Evolutionary conservation across 2,113 vertebrate species (phyloP), one percentile per base, ranked within the genome.

Genomic region (Odobenus rosmarus): DNA sequence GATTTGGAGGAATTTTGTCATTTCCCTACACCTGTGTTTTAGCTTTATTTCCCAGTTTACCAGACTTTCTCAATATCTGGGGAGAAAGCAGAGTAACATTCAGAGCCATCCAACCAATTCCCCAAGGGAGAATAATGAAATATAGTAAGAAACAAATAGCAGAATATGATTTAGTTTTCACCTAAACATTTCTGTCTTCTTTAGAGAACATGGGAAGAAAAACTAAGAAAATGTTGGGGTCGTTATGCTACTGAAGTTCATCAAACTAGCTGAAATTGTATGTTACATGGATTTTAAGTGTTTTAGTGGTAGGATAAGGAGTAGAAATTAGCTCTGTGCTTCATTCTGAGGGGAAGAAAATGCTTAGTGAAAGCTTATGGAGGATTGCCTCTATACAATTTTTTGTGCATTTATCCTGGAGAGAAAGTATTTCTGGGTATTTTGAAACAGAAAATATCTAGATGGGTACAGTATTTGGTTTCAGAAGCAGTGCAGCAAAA

Each of bases 291-390:
- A 46, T 62, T 67, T 69, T 74, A 28, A 21, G 76, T 16, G 7
- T 95, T 93, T 83, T 57, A 69, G 61, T 95, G 55, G 90, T 71
- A 80, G 69, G n/a, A 36, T 77, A 46, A 87, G 28, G n/a, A 89
- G 5, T 55, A 24, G 36, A 61, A 95, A 83, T 79, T 42, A 97
- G 11, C 36, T 85, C 31, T 82, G 46, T 81, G 92, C 42, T 64
- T 90, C 57, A 59, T 74, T 74, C 46, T 8, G 49, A 33, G 11
- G 42, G 42, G 5, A 57, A 26, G 26, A 72, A 71, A 80, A 79
- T 0, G 24, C 31, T 26, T 26, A 42, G 0, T 26, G 21, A 31
- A 64, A 13, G 19, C 53, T 92, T 76, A 62, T 3, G 2, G 36
- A 77, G 9, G 12, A 90, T 0, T 61, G 55, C 16, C 33, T 67